Base-by-base conservation (phyloP, 2,888 invertebrate genomes). In the Dasypolia templi region DNA sequence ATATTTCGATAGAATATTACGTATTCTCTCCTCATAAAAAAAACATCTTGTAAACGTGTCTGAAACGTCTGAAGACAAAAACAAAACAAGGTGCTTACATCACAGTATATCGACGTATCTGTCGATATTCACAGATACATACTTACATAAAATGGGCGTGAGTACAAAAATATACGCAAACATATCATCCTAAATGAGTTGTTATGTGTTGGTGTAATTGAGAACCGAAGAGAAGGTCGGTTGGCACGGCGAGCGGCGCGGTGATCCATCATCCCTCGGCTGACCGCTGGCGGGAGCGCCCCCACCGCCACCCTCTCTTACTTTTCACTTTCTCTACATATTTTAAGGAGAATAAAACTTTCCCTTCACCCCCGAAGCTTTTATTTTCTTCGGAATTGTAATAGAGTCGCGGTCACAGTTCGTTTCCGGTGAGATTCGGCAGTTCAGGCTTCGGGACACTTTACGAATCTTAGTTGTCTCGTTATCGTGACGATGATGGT, bases 321-420 rank as follows among this genome's bases (percentile, higher is more conserved):
- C 95, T 96, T 95, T 96, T 95, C 96, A 95, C 96, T 96, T 95
- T 94, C 96, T 95, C 96, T 96, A 96, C 96, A 96, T 96, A 96
- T 96, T 96, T 96, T 95, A 96, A 96, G 94, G 93, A 95, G 95
- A 96, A 95, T 95, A 94, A 95, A 96, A 95, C 93, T 95, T 96
- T 95, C 93, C 91, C 93, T 93, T 93, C 90, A 91, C 93, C 93
- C 92, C 91, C 86, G 90, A 89, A 88, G 92, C 90, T 91, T 93
- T 93, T 94, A 94, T 94, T 94, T 93, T 93, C 92, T 91, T 91
- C 84, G 87, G 91, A 92, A 90, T 90, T 91, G 92, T 93, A 92
- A 94, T 92, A 92, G 92, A 93, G 91, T 91, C 89, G 89, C 88
- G 87, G 87, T 85, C 88, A 84, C 88, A 89, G 86, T 87, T 89